These are phyloP conservation scores for Sympetrum striolatum DNA, from an alignment of 2,888 invertebrate species.

Conservation along the genomic window DNA sequence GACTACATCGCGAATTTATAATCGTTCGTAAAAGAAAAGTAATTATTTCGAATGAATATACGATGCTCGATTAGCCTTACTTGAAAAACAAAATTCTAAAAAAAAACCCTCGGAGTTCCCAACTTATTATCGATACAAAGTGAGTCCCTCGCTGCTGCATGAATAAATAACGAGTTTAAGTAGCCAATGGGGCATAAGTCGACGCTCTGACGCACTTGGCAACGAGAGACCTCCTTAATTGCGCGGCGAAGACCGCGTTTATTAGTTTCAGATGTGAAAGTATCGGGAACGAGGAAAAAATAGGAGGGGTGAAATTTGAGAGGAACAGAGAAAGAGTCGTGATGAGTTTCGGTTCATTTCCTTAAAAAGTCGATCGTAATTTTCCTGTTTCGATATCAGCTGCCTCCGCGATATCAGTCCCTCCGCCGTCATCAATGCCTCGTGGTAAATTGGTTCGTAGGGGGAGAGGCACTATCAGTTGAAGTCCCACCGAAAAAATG, in stretches of 20 bases:
- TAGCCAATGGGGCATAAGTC: no score
- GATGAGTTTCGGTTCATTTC: background rate
- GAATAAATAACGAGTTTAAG: no score
- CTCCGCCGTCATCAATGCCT: background rate
- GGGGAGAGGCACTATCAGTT: background rate
- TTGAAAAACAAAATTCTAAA: no score
- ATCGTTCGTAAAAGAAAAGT: no score
- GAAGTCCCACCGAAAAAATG: background rate
- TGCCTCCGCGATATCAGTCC: background rate
- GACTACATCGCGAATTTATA: no score
- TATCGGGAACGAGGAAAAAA: background rate
- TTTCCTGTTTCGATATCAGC: background rate
- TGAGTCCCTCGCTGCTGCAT: no score
- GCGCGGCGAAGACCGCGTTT: background rate
- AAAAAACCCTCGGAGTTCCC: no score
- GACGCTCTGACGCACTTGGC: background rate
- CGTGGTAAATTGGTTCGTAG: background rate
- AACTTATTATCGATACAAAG: no score
- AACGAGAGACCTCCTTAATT: background rate
- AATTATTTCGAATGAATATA: no score
- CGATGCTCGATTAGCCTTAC: no score
- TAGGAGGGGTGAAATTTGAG: background rate
- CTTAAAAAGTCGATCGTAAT: constrained; percentile 11
- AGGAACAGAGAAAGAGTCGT: background rate
- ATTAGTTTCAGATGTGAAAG: background rate